Conservation (phyloP, 2,113 vertebrate species). For the Bubo blakistoni region DNA sequence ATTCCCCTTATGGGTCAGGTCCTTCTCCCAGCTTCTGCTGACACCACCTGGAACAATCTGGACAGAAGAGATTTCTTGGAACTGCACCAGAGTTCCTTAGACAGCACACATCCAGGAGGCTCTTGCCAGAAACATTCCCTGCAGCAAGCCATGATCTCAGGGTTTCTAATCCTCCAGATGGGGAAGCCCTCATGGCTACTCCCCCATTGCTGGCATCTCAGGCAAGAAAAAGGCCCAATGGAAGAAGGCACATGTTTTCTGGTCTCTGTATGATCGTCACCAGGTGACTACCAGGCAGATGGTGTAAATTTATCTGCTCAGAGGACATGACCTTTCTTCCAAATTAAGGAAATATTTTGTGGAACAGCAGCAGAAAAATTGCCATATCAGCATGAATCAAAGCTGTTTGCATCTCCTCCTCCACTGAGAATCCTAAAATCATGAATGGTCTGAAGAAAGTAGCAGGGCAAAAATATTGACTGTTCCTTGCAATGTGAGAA, state of each 20-base stretch:
- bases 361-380: background rate
- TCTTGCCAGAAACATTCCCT: background rate
- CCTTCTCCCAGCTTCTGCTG: background rate
- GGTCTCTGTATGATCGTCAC: background rate
- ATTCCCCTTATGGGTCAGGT: background rate
- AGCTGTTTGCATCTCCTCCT: background rate
- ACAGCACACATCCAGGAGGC: background rate
- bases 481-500: background rate
- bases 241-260: background rate
- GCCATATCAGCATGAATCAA: background rate
- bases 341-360: background rate
- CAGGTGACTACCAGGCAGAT: background rate
- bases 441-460: background rate
- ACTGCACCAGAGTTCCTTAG: background rate
- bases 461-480: background rate
- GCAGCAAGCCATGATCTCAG: background rate
- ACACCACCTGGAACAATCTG: background rate
- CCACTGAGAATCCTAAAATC: background rate
- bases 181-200: background rate
- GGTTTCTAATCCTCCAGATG: background rate
- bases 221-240: background rate
- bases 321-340: background rate
- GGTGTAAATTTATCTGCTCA: background rate
- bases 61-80: background rate
- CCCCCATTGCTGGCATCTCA: background rate